phyloP scores from a whole-genome alignment of 2,888 invertebrate species.

The Brenthis hecate region DNA sequence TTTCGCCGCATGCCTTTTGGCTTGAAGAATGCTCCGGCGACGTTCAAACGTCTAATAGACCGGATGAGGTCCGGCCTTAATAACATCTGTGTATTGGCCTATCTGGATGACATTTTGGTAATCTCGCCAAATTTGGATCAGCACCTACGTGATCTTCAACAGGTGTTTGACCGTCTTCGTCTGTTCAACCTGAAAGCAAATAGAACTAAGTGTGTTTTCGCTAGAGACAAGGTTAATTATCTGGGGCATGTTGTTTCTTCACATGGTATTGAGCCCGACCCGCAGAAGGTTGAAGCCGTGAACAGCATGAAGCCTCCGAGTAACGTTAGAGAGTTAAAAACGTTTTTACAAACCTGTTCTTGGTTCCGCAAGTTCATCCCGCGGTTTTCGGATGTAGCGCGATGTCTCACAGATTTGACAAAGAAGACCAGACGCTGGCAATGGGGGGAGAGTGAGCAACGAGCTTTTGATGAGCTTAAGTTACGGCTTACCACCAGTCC shows the following conservation, averaged over 20 bases:
- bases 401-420: conserved; percentile 36
- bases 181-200: conserved; percentile 29
- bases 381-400: conserved; percentile 36
- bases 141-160: conserved; percentile 27
- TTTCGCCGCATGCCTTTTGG: conserved; percentile 47
- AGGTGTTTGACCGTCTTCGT: conserved; percentile 28
- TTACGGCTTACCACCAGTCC: no score
- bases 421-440: conserved; percentile 29
- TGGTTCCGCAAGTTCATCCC: conserved; percentile 45
- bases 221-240: conserved; percentile 37
- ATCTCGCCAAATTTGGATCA: conserved; percentile 41
- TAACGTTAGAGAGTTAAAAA: conserved; percentile 29
- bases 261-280: conserved; percentile 37
- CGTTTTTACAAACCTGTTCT: conserved; percentile 39
- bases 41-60: conserved; percentile 47
- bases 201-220: conserved; percentile 37
- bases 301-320: conserved; percentile 22
- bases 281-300: conserved; percentile 39
- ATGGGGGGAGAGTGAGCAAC: no score
- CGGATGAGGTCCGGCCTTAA: conserved; percentile 36
- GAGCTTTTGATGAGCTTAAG: no score
- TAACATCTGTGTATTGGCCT: conserved; percentile 3
- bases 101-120: conserved; percentile 33
- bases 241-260: conserved; percentile 42
- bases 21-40: conserved; percentile 45